Base-by-base conservation (phyloP, 1,140 invertebrate genomes). In the Chrysoperla carnea region DNA sequence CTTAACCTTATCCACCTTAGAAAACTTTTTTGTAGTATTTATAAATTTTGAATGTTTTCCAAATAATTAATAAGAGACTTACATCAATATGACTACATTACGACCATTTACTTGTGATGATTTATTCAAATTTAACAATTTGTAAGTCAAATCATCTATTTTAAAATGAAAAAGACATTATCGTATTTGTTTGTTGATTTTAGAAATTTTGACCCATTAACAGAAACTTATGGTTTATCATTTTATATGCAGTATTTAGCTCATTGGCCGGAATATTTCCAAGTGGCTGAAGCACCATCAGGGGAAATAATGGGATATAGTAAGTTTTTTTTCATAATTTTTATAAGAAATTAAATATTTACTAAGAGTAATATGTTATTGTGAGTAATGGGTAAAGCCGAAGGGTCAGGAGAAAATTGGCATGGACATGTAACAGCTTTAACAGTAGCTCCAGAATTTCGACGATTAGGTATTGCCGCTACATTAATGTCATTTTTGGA, bases 181-280 rank as follows among this genome's bases (percentile, higher is more conserved):
- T n/a, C n/a, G n/a, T n/a, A 39, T 44, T 48, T 12, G 27, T 44
- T 42, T 57, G 57, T 48, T 46, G 53, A 61, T 73, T 75, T 53
- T 63, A 91, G 89, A 31, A 97, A 98, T 68, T 70, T 98, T 54
- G 94, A 98, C 68, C 85, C 90, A 7, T 67, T 96, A 12, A 98
- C 94, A 12, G 94, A 98, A 70, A 98, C 93, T 37, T 99, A 97
- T 75, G 93, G 90, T 4, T 65, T 98, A 38, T 83, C 87, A 2
- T 99, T 99, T 69, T 99, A 99, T 56, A 85, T 96, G 62, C 90
- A 94, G 58, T 99, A 98, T 67, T 66, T 97, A 52, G 88, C 91
- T 6, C 89, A 93, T 60, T 98, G 93, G 92, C 93, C 94, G n/a
- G 94, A 98, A 67, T 97, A 95, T 65, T 96, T 98, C 62, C 88